These are phyloP conservation scores for Augochlorella aurata DNA, from an alignment of 2,888 invertebrate genomes.

Conservation along the genomic window DNA sequence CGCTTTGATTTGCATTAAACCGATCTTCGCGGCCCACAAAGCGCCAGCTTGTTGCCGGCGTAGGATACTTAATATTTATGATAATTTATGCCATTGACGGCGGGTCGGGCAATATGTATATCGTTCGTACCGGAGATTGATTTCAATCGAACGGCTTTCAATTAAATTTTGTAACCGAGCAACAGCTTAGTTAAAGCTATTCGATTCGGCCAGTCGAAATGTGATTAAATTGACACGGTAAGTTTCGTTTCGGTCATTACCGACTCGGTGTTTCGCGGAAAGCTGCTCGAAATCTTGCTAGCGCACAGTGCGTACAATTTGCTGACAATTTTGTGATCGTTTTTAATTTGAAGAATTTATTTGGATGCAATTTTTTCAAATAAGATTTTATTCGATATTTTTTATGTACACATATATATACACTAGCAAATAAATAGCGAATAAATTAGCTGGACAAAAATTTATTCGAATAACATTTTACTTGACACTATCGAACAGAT, in stretches of 20 bases:
- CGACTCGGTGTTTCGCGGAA: neutral
- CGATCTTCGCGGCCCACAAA: slow-evolving; percentile 3
- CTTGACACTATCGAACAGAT: no score
- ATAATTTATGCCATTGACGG: slow-evolving; percentile 30
- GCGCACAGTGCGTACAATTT: neutral
- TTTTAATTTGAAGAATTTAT: no score
- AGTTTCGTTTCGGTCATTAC: no score
- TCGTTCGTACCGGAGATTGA: slow-evolving; percentile 4
- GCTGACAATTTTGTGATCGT: neutral
- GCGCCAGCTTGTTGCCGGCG: slow-evolving; percentile 14
- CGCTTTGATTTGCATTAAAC: slow-evolving; percentile 54
- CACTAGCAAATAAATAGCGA: no score
- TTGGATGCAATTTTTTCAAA: no score
- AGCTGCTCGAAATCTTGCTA: neutral
- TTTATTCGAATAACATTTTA: no score
- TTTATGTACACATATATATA: no score
- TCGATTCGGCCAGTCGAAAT: neutral
- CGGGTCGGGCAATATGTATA: neutral
- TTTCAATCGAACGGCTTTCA: neutral
- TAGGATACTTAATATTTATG: slow-evolving; percentile 23
- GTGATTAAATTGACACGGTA: neutral
- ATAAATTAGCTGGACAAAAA: no score
- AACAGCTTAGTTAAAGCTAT: neutral
- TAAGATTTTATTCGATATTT: no score
- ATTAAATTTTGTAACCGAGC: slow-evolving; percentile 5